phyloP scores from a whole-genome alignment of 30 jellyfish, hydroid and myxozoan genomes.

The Nemopilema nomurai region DNA sequence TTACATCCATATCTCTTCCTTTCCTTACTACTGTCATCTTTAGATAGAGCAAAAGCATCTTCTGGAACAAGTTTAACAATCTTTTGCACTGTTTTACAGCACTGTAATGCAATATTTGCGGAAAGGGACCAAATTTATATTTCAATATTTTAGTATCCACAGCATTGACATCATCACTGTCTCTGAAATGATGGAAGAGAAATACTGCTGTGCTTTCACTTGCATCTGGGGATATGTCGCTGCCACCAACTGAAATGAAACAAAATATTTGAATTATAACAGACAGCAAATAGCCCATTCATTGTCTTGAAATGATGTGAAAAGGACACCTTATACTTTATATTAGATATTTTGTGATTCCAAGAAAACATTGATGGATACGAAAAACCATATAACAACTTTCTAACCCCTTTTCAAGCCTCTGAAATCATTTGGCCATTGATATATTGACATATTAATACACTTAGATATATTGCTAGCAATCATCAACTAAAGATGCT shows the following conservation, averaged over 20 bases:
- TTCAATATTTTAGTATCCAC: slow-evolving; percentile 70
- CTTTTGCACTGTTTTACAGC: slow-evolving; percentile 72
- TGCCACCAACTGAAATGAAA: slow-evolving; percentile 55
- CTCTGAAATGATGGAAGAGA: slow-evolving; percentile 65
- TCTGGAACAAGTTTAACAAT: slow-evolving; percentile 54
- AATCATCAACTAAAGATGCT: too few species aligned
- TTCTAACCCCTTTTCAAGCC: too few species aligned
- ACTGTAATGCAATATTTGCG: slow-evolving; percentile 74
- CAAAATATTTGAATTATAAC: background rate
- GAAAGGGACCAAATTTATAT: slow-evolving; percentile 80
- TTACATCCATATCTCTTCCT: slow-evolving; percentile 70
- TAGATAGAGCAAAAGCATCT: slow-evolving; percentile 17
- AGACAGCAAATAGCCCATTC: too few species aligned
- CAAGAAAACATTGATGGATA: background rate
- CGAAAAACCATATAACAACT: too few species aligned
- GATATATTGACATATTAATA: too few species aligned
- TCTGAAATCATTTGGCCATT: too few species aligned
- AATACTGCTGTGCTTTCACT: slow-evolving; percentile 83
- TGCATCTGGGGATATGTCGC: slow-evolving; percentile 67
- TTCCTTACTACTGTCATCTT: background rate
- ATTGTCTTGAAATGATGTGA: too few species aligned
- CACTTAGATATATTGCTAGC: too few species aligned
- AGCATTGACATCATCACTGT: slow-evolving; percentile 51
- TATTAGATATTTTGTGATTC: too few species aligned
- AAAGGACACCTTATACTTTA: too few species aligned